These are phyloP conservation scores for Poeciliopsis turneri DNA, from an alignment of 2,797 vertebrate species.

Conservation along the genomic window DNA sequence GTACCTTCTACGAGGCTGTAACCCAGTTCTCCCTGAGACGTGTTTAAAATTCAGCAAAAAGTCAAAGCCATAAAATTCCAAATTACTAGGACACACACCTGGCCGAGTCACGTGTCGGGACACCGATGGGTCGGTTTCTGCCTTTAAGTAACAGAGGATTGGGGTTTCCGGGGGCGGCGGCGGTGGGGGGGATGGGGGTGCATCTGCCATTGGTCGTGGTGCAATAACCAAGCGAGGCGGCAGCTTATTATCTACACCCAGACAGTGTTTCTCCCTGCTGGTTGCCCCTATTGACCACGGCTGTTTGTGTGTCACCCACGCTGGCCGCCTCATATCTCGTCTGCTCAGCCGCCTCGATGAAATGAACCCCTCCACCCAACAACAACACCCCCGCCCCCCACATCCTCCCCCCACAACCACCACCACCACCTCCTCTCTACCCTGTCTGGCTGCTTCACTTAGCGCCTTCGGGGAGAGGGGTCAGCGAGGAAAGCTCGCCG, in stretches of 20 bases:
- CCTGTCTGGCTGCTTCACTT: constrained; percentile 10
- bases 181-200: background rate
- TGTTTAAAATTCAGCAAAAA: constrained; percentile 38
- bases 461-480: constrained; percentile 23
- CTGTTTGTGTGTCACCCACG: constrained; percentile 58
- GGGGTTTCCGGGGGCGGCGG: constrained; percentile 26
- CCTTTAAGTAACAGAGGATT: constrained; percentile 42
- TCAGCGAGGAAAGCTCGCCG: constrained; percentile 16
- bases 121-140: constrained; percentile 6
- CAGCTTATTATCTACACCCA: constrained; percentile 58
- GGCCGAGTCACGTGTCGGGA: constrained; percentile 41
- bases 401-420: too few relatives aligned
- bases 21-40: constrained; percentile 4
- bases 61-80: constrained; percentile 57
- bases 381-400: too few relatives aligned
- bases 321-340: constrained; percentile 60
- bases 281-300: constrained; percentile 54
- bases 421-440: constrained; percentile 9
- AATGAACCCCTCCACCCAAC: constrained; percentile 11
- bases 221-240: constrained; percentile 40
- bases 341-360: constrained; percentile 45
- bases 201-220: constrained; percentile 25
- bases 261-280: constrained; percentile 50
- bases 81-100: constrained; percentile 58
- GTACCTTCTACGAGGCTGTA: constrained; percentile 7